Percentiles rank a stretch among this genome's conserved stretches.
phyloP scores from a whole-genome alignment of 2,113 vertebrate genomes.

The Ginglymostoma cirratum region DNA sequence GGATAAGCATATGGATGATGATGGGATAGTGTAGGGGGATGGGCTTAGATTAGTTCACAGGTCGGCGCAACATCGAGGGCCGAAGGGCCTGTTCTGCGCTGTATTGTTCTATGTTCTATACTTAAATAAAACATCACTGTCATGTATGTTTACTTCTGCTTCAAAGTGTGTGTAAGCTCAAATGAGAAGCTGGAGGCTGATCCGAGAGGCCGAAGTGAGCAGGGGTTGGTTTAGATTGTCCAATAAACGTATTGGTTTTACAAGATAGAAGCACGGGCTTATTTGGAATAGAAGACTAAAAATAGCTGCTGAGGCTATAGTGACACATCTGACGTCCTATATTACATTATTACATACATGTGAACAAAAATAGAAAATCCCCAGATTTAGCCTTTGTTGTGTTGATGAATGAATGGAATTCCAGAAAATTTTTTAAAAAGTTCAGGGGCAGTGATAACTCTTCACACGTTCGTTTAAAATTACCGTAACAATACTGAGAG shows the following conservation, averaged over 20 bases:
- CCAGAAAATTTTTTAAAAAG: constrained; percentile 3
- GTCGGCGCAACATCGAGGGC: no score
- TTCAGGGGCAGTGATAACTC: not conserved
- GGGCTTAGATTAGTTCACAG: no score
- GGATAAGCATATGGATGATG: no score
- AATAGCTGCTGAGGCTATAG: not conserved
- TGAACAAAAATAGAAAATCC: not conserved
- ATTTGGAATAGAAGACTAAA: not conserved
- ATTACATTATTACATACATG: not conserved
- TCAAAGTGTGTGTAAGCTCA: not conserved
- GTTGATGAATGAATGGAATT: constrained; percentile 5
- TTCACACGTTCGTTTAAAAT: not conserved
- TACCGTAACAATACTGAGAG: constrained; percentile 14
- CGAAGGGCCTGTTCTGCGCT: no score
- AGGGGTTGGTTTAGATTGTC: not conserved
- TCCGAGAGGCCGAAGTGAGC: no score
- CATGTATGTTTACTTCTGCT: not conserved
- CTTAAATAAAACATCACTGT: not conserved
- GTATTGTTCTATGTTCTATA: no score
- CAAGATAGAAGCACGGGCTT: not conserved
- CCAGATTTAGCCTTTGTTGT: not conserved
- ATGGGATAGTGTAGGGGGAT: no score
- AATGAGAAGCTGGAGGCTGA: not conserved
- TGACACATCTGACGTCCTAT: not conserved
- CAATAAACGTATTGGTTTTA: not conserved